Percentiles rank a stretch among this genome's conserved stretches.
phyloP scores from a whole-genome alignment of 2,888 invertebrate species.

The Agonum fuliginosum region DNA sequence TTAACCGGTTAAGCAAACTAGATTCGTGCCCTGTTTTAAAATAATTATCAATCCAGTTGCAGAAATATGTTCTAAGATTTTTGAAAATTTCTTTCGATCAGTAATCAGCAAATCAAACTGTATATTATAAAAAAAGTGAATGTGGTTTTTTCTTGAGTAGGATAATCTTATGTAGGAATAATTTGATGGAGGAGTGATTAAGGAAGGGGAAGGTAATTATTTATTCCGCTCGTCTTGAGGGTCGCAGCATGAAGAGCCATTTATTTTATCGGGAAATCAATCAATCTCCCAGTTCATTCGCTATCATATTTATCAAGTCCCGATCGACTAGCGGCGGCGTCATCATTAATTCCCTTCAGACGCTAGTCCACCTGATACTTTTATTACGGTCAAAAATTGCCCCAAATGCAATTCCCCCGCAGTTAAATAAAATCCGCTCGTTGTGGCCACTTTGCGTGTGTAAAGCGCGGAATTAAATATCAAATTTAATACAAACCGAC shows the following conservation, averaged over 20 bases:
- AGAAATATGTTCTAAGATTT: too few species aligned
- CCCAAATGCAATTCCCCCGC: conserved; percentile 15
- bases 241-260: conserved; percentile 32
- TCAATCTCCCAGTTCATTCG: conserved; percentile 52
- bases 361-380: conserved; percentile 27
- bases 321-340: conserved; percentile 10
- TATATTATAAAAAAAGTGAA: too few species aligned
- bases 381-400: conserved; percentile 22
- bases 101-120: too few species aligned
- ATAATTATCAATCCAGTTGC: too few species aligned
- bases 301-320: conserved; percentile 55
- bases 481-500: conserved; percentile 42
- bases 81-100: too few species aligned
- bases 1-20: too few species aligned
- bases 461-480: conserved; percentile 41
- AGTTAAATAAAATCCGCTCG: conserved; percentile 8
- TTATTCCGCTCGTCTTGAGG: conserved; percentile 16
- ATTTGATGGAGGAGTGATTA: too few species aligned
- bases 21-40: too few species aligned
- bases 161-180: too few species aligned
- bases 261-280: conserved; percentile 53
- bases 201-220: conserved; percentile 42
- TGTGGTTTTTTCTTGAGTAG: too few species aligned
- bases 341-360: conserved; percentile 39
- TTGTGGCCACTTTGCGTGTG: conserved; percentile 15